Percentiles rank a stretch among this genome's conserved stretches.
Evolutionary conservation across 2,888 invertebrate genomes (phyloP).

Genomic region (Acanthoscelides obtectus): DNA sequence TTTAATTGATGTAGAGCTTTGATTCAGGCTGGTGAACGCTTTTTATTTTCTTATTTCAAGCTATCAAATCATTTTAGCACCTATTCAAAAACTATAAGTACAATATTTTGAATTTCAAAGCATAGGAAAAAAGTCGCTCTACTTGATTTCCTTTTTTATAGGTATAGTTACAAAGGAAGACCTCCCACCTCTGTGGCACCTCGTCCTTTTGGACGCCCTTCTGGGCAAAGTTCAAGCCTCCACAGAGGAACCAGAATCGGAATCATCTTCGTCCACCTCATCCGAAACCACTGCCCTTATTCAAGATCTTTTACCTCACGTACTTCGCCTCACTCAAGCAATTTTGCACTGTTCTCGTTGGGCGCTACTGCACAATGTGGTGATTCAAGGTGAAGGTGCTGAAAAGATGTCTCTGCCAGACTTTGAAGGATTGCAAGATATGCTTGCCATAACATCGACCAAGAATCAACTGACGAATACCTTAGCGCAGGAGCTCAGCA

Average conservation of each 20-base stretch:
- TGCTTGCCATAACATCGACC: slow-evolving; percentile 47
- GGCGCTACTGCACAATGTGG: slow-evolving; percentile 41
- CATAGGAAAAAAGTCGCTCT: not conserved
- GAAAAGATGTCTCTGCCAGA: slow-evolving; percentile 50
- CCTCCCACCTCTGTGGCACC: slow-evolving; percentile 66
- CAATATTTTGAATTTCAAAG: too few relatives aligned
- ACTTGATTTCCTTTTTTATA: slow-evolving; percentile 15
- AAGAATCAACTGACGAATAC: slow-evolving; percentile 40
- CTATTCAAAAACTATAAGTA: too few relatives aligned
- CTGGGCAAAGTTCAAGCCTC: slow-evolving; percentile 69
- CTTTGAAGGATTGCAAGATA: slow-evolving; percentile 45
- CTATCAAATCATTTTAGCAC: too few relatives aligned
- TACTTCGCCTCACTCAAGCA: slow-evolving; percentile 61
- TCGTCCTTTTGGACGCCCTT: slow-evolving; percentile 71
- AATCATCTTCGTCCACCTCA: slow-evolving; percentile 40
- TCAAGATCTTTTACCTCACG: slow-evolving; percentile 62
- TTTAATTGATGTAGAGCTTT: too few relatives aligned
- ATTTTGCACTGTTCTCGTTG: slow-evolving; percentile 60
- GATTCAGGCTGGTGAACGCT: too few relatives aligned
- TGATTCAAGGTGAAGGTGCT: slow-evolving; percentile 42
- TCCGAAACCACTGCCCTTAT: slow-evolving; percentile 42
- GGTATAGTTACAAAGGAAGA: slow-evolving; percentile 45
- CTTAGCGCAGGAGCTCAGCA: slow-evolving; percentile 51
- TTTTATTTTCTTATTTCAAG: too few relatives aligned
- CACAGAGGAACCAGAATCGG: slow-evolving; percentile 49